Conservation (phyloP, 2,113 vertebrate species). For the Heterocephalus glaber region DNA sequence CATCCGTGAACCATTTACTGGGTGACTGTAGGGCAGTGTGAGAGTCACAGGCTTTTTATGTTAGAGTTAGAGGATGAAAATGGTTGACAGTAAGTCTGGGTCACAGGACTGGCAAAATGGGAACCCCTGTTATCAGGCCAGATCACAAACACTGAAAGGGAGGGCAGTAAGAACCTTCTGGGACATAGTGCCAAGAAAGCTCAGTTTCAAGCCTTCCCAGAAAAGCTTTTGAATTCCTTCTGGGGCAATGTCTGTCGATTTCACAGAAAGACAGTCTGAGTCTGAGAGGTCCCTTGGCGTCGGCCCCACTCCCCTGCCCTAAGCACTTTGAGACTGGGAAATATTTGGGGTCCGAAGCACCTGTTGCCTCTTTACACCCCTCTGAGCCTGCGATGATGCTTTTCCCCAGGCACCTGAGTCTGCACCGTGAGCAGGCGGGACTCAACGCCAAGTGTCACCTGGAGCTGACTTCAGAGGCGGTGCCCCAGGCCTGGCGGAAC, state of each 20-base stretch:
- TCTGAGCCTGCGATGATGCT: rapidly evolving
- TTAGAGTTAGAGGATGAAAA: neutral
- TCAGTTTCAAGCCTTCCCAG: neutral
- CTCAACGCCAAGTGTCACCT: rapidly evolving
- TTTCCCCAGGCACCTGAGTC: neutral
- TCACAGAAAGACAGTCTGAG: neutral
- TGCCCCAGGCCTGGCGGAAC: neutral
- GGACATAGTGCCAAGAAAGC: neutral
- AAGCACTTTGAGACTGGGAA: neutral
- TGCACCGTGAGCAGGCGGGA: rapidly evolving
- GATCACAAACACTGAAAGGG: neutral
- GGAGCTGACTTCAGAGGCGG: rapidly evolving
- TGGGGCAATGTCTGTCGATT: neutral
- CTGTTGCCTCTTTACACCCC: rapidly evolving
- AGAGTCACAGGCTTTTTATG: neutral
- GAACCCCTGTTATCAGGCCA: neutral
- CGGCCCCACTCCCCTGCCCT: rapidly evolving
- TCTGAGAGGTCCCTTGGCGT: rapidly evolving
- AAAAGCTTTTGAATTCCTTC: neutral
- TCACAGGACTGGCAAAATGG: neutral
- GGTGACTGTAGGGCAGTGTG: rapidly evolving
- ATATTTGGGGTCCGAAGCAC: rapidly evolving
- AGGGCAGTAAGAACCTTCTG: neutral
- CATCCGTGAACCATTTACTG: neutral
- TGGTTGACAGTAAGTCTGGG: neutral